Evolutionary conservation across 2,888 invertebrate genomes (phyloP).

Genomic region (Drosophila paramelanica): DNA sequence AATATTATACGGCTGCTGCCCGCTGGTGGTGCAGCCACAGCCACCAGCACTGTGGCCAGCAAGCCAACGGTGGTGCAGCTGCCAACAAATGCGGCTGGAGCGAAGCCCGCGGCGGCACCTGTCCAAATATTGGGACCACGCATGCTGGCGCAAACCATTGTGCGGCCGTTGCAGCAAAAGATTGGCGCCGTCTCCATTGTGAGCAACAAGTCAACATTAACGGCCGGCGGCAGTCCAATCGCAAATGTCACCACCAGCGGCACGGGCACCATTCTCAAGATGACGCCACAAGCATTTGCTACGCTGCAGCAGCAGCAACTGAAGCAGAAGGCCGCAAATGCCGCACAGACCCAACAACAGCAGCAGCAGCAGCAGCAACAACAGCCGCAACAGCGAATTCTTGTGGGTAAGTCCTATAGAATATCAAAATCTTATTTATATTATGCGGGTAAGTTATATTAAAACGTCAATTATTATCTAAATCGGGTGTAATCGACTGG

Average conservation of each 20-base stretch:
- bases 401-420: constrained; percentile 71
- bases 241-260: constrained; percentile 27
- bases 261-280: constrained; percentile 80
- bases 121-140: constrained; percentile 76
- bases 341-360: constrained; percentile 42
- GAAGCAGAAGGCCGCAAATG: constrained; percentile 62
- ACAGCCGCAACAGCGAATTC: constrained; percentile 69
- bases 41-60: constrained; percentile 15
- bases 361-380: constrained; percentile 47
- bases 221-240: constrained; percentile 27
- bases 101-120: constrained; percentile 21
- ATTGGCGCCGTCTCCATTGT: constrained; percentile 70
- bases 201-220: constrained; percentile 42
- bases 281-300: constrained; percentile 83
- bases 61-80: constrained; percentile 44
- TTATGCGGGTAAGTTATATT: no score
- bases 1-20: constrained; percentile 77
- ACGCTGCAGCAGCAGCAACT: constrained; percentile 84
- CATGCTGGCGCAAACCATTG: constrained; percentile 65
- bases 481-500: no score
- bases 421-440: no score
- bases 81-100: constrained; percentile 21
- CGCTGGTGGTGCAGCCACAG: constrained; percentile 23
- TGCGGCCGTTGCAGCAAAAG: constrained; percentile 69
- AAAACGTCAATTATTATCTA: no score